Base-by-base conservation (phyloP, 2,113 vertebrate genomes). In the Oncorhynchus gorbuscha region DNA sequence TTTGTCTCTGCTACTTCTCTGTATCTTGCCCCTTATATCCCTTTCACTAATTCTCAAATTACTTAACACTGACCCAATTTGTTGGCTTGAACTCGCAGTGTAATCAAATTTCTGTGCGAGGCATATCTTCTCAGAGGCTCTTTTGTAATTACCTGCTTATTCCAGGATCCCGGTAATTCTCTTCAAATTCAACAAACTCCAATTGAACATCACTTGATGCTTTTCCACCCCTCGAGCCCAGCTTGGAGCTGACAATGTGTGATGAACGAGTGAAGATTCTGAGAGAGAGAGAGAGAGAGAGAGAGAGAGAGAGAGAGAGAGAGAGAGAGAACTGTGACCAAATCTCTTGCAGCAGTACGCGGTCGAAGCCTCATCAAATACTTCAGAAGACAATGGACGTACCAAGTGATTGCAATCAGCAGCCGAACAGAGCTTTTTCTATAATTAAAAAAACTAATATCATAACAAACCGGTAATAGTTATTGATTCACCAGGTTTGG, bases 41-140 rank as follows among this genome's bases (percentile, higher is more conserved):
- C 74, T 76, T 70, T 78, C 71, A 73, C 81, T 84, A 71, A 78
- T 62, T 24, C 7, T 76, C 14, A 69, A 66, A 71, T 70, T 72
- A 83, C 35, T 35, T 35, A 35, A 35, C 35, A 35, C 13, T 81
- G 83, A 88, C 73, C 76, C 73, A 66, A 85, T 61, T 65, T 75
- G 66, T 71, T 86, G 78, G 76, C 81, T 84, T 70, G 4, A 77
- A 74, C 71, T 80, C 81, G 2, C 3, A 55, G 61, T 65, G 55
- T 85, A 85, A 86, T 89, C 80, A 79, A 82, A 83, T 86, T 86
- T 90, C 70, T 79, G 67, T 64, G 26, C 64, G 69, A 85, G 71
- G 74, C 82, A 83, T 67, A 83, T 76, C 72, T 84, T 85, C 71
- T 76, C 77, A 2, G 3, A 81, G 76, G 76, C 73, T 84, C 71